Percentiles rank a stretch among this genome's conserved stretches.
These are phyloP conservation scores for Caenorhabditis imperialis DNA, from an alignment of 2,888 invertebrate genomes.

Conservation along the genomic window DNA sequence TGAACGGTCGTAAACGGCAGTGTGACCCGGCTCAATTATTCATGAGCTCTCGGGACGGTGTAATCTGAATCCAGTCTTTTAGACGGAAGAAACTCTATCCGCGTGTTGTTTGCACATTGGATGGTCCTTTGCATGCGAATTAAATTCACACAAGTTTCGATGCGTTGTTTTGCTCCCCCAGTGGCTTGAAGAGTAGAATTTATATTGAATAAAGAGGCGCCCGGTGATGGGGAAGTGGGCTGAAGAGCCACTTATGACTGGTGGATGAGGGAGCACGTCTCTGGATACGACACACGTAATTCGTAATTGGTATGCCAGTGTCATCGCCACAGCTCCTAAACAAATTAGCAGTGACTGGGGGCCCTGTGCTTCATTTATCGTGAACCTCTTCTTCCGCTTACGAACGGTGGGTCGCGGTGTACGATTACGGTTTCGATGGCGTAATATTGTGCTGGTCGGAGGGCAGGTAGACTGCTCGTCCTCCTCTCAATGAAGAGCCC, in stretches of 20 bases:
- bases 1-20: conserved; percentile 33
- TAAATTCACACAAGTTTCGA: conserved; percentile 44
- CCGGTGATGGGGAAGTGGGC: conserved; percentile 40
- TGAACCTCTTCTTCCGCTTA: conserved; percentile 25
- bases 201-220: conserved; percentile 54
- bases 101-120: conserved; percentile 21
- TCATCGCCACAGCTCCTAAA: conserved; percentile 44
- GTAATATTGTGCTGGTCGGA: conserved; percentile 29
- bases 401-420: conserved; percentile 34
- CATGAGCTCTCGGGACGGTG: conserved; percentile 19
- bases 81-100: conserved; percentile 38
- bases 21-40: conserved; percentile 42
- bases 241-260: conserved; percentile 53
- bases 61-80: conserved; percentile 44
- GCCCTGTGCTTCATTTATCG: conserved; percentile 17
- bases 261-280: conserved; percentile 40
- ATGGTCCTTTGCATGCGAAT: conserved; percentile 18
- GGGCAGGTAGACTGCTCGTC: conserved; percentile 8
- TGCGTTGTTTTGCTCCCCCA: conserved; percentile 41
- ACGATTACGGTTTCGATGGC: conserved; percentile 41
- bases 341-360: conserved; percentile 40
- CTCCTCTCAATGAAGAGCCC: conserved; percentile 44
- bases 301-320: conserved; percentile 52
- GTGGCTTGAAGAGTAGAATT: conserved; percentile 35
- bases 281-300: conserved; percentile 53